phyloP scores from a whole-genome alignment of 2,888 invertebrate species.

The Eurois occulta region DNA sequence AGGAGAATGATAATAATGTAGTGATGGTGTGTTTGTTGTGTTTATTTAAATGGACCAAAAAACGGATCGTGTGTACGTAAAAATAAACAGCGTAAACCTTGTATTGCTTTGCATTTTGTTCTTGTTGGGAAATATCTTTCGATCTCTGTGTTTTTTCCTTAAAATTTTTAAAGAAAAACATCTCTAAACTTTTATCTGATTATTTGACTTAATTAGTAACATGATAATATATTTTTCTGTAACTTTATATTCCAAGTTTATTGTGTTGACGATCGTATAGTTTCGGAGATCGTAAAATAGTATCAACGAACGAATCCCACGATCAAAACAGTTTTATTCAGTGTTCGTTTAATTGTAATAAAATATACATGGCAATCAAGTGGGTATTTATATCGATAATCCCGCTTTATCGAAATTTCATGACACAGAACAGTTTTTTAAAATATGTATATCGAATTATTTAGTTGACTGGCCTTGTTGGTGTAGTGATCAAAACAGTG shows the following conservation, averaged over 20 bases:
- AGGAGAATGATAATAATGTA: no score
- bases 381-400: not conserved
- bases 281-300: conserved; percentile 52
- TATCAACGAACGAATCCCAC: conserved; percentile 42
- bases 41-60: conserved; percentile 35
- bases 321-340: conserved; percentile 54
- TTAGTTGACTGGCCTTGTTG: not conserved
- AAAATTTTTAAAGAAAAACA: not conserved
- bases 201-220: conserved; percentile 46
- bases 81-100: conserved; percentile 11
- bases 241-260: conserved; percentile 28
- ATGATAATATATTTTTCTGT: conserved; percentile 38
- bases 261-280: conserved; percentile 18
- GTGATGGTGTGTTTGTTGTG: not conserved
- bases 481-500: not conserved
- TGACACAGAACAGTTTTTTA: conserved; percentile 25
- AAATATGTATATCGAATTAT: not conserved
- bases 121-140: not conserved
- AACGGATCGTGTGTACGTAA: not conserved
- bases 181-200: conserved; percentile 17
- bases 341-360: conserved; percentile 54
- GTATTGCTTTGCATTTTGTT: conserved; percentile 10
- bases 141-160: not conserved
- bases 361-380: conserved; percentile 24
- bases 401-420: not conserved